Evolutionary conservation across 2,888 invertebrate species (phyloP).

Genomic region (Drosophila cognata): DNA sequence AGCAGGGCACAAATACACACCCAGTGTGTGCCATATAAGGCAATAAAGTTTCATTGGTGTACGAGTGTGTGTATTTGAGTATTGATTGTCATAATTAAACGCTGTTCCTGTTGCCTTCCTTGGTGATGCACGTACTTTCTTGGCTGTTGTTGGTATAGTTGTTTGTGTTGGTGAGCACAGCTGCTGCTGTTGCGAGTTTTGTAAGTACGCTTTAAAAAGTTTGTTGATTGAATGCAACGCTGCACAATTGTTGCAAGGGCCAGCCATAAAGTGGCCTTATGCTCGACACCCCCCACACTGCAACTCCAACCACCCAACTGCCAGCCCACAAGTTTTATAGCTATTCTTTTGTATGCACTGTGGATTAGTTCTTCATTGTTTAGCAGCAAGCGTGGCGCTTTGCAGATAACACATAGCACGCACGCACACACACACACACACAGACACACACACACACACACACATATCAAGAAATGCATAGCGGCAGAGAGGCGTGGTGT

Average conservation of each 20-base stretch:
- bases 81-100: constrained; percentile 80
- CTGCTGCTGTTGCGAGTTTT: constrained; percentile 61
- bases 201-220: constrained; percentile 78
- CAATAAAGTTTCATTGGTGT: constrained; percentile 45
- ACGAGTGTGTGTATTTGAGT: constrained; percentile 39
- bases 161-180: constrained; percentile 23
- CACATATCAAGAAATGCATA: constrained; percentile 45
- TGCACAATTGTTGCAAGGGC: constrained; percentile 80
- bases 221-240: constrained; percentile 77
- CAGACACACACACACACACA: constrained; percentile 2
- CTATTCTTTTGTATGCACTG: constrained; percentile 78
- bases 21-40: constrained; percentile 17
- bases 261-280: constrained; percentile 77
- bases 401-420: constrained; percentile 60
- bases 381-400: constrained; percentile 74
- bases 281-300: constrained; percentile 22
- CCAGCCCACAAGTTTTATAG: constrained; percentile 70
- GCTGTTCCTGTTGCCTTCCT: constrained; percentile 48
- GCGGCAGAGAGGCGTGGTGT: constrained; percentile 22
- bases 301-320: background rate
- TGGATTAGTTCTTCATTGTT: constrained; percentile 79
- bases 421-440: constrained; percentile 22
- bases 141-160: constrained; percentile 24
- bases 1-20: constrained; percentile 34
- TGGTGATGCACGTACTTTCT: constrained; percentile 54